Conservation (phyloP, 2,113 vertebrate species). For the Mionectes macconnelli region DNA sequence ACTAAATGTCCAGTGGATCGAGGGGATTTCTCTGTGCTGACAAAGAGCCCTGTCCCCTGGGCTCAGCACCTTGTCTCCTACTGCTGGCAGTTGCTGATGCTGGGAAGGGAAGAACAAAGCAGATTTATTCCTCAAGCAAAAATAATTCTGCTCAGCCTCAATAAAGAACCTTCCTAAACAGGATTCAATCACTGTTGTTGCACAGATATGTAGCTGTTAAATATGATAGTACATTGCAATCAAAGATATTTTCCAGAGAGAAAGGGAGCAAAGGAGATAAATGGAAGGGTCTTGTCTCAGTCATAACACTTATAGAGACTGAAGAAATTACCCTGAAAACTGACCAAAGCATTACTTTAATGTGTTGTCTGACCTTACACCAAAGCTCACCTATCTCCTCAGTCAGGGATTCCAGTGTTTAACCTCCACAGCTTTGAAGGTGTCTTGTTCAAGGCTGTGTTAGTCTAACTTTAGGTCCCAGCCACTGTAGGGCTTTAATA, state of each 20-base stretch:
- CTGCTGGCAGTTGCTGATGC: background rate
- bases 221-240: background rate
- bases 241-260: background rate
- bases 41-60: too few species aligned
- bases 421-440: background rate
- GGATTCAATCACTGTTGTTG: background rate
- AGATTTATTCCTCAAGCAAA: background rate
- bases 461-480: background rate
- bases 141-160: background rate
- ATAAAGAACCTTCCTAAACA: background rate
- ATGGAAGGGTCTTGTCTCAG: background rate
- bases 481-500: background rate
- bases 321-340: background rate
- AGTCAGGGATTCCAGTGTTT: background rate
- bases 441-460: background rate
- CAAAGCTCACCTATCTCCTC: background rate
- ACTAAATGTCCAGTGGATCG: fast-evolving
- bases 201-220: background rate
- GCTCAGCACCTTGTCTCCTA: background rate
- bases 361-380: background rate
- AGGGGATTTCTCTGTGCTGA: background rate
- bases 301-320: background rate
- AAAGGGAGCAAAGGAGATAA: background rate
- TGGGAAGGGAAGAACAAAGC: background rate
- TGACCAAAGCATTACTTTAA: background rate